Evolutionary conservation across 2,888 invertebrate genomes (phyloP).

Genomic region (Ophion ellenae): DNA sequence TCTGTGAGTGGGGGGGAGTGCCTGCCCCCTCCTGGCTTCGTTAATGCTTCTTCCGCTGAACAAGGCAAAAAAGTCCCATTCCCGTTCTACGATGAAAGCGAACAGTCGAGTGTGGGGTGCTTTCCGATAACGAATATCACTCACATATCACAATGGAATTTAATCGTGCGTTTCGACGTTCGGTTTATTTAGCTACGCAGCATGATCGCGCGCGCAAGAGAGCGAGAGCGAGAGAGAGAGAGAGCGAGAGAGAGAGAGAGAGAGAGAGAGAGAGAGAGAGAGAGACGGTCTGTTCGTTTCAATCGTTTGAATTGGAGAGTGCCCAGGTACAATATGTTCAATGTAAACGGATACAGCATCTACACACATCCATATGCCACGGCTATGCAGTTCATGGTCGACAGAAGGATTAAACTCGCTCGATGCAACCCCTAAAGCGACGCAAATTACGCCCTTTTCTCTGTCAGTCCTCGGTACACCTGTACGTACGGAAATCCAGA

Average conservation of each 20-base stretch:
- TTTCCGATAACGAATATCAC: constrained; percentile 50
- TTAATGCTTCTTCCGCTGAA: not conserved
- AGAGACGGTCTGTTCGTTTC: constrained; percentile 38
- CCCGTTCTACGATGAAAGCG: not conserved
- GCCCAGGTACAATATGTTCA: constrained; percentile 27
- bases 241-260: constrained; percentile 20
- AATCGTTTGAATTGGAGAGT: constrained; percentile 22
- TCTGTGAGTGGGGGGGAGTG: too few relatives aligned
- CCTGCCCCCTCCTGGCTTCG: too few relatives aligned
- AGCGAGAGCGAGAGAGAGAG: constrained; percentile 30
- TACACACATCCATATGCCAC: not conserved
- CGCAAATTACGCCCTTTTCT: constrained; percentile 19
- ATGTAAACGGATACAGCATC: constrained; percentile 34
- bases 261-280: constrained; percentile 52
- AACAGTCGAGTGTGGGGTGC: not conserved
- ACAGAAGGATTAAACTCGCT: constrained; percentile 10
- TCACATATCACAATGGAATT: constrained; percentile 54
- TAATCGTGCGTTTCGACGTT: constrained; percentile 47
- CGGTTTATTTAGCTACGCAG: constrained; percentile 6
- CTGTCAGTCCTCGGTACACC: not conserved
- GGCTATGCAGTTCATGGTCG: not conserved
- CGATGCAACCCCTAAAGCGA: not conserved
- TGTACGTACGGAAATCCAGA: not conserved
- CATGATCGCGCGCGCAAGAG: not conserved
- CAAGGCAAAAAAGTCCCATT: not conserved